Base-by-base conservation (phyloP, 1,140 invertebrate genomes). In the Pseudoatta argentina region DNA sequence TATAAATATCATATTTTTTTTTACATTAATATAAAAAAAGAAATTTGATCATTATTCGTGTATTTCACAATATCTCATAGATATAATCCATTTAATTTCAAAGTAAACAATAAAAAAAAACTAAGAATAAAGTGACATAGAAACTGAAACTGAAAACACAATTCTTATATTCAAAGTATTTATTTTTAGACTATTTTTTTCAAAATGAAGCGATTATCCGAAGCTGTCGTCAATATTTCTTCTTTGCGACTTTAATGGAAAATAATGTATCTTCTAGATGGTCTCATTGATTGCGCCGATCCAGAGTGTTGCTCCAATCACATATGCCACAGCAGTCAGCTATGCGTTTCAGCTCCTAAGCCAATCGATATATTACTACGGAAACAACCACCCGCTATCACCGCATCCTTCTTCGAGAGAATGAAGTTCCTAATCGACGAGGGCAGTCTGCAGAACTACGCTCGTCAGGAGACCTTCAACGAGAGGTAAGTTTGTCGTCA, bases 351-450 rank as follows among this genome's bases (percentile, higher is more conserved):
- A 0, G 97, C 98, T 1, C 98, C 98, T 3, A 98, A 99, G 92
- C 99, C 99, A 1, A 98, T 98, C 79, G 98, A 99, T 93, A 98
- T 99, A 77, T 96, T 99, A 1, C 95, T 99, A 7, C 95, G 98
- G 64, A 99, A 99, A 95, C 98, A 99, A 93, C 98, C 98, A 1
- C 98, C 98, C 1, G 98, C 98, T 21, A 98, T 99, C 86, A 99
- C 98, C 0, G 98, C 99, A 0, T 99, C 98, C 0, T 99, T 99
- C 96, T 99, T 99, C 94, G 98, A 99, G 94, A 97, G 98, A 92
- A 99, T 99, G 98, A 98, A 98, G 93, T 99, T 99, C 95, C 96
- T 99, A 59, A 99, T 99, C 88, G 98, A 99, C 95, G 98, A 99
- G 94, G 98, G 98, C 93, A 99, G 98, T 95, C 96, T 99, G 21